phyloP scores from a whole-genome alignment of 2,888 invertebrate species.

The Hecatera dysodea region DNA sequence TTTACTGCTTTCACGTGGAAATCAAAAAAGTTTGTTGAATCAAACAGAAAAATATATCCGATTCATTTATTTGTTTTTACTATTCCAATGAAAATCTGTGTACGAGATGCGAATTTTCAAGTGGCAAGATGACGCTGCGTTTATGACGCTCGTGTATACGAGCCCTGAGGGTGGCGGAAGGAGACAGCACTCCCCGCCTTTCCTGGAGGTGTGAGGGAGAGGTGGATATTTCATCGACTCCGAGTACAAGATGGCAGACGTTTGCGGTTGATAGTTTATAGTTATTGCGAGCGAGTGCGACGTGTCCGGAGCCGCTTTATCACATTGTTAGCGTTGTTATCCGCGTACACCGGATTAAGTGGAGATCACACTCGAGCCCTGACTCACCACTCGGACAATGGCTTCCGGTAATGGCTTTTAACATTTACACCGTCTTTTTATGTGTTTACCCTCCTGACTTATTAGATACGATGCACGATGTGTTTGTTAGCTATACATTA shows the following conservation, averaged over 20 bases:
- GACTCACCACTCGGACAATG: slow-evolving; percentile 75
- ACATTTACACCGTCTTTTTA: slow-evolving; percentile 76
- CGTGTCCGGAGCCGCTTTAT: slow-evolving; percentile 88
- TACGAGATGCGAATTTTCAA: slow-evolving; percentile 64
- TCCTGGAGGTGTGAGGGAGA: slow-evolving; percentile 80
- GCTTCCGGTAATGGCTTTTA: slow-evolving; percentile 83
- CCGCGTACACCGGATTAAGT: slow-evolving; percentile 88
- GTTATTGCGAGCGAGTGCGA: slow-evolving; percentile 89
- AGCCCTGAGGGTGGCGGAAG: slow-evolving; percentile 74
- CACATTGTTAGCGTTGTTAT: slow-evolving; percentile 90
- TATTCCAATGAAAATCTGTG: slow-evolving; percentile 67
- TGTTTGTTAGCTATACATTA: slow-evolving; percentile 58
- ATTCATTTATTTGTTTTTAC: slow-evolving; percentile 58
- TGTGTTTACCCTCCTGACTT: slow-evolving; percentile 65
- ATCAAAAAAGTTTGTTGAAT: slow-evolving; percentile 35
- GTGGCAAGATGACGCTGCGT: slow-evolving; percentile 65
- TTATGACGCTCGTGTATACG: slow-evolving; percentile 75
- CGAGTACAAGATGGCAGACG: slow-evolving; percentile 89
- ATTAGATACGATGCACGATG: slow-evolving; percentile 42
- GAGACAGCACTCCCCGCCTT: slow-evolving; percentile 71
- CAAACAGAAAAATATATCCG: slow-evolving; percentile 53
- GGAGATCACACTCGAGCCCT: slow-evolving; percentile 82
- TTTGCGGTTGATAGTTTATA: slow-evolving; percentile 91
- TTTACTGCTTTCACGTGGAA: slow-evolving; percentile 36
- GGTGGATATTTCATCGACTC: slow-evolving; percentile 87